Conservation (phyloP, 2,113 vertebrate species). For the Oreochromis aureus region DNA sequence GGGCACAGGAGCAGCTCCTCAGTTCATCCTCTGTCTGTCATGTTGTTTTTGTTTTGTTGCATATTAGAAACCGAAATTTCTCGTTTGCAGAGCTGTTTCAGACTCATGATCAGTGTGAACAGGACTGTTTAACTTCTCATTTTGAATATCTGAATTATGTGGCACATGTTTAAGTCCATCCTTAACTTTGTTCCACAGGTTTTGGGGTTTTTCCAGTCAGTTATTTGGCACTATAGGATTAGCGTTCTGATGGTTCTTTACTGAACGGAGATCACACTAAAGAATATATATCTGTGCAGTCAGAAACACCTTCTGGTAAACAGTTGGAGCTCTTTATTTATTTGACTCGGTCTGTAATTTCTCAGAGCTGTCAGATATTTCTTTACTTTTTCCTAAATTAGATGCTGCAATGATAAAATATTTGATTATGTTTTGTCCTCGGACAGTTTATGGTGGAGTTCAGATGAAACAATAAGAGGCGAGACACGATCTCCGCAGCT, state of each 20-base stretch:
- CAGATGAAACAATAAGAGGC: rapidly evolving
- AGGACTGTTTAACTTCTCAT: not conserved
- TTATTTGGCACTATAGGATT: not conserved
- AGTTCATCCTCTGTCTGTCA: not conserved
- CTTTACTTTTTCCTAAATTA: not conserved
- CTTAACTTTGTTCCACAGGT: not conserved
- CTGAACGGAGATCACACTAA: not conserved
- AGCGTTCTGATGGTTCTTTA: not conserved
- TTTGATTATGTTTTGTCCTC: not conserved
- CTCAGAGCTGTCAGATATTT: not conserved
- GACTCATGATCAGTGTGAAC: not conserved
- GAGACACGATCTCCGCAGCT: not conserved
- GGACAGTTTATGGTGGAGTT: not conserved
- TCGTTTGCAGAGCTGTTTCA: not conserved
- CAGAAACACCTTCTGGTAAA: rapidly evolving
- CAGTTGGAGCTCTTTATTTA: not conserved
- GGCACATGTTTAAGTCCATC: not conserved
- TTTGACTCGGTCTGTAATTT: not conserved
- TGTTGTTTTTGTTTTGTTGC: not conserved
- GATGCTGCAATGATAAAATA: not conserved
- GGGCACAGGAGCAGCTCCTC: not conserved
- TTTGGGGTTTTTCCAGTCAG: rapidly evolving
- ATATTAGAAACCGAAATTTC: not conserved
- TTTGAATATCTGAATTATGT: not conserved
- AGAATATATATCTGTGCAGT: not conserved